phyloP scores from a whole-genome alignment of 35 echinoderm and acorn worm species.

The Heliocidaris erythrogramma region DNA sequence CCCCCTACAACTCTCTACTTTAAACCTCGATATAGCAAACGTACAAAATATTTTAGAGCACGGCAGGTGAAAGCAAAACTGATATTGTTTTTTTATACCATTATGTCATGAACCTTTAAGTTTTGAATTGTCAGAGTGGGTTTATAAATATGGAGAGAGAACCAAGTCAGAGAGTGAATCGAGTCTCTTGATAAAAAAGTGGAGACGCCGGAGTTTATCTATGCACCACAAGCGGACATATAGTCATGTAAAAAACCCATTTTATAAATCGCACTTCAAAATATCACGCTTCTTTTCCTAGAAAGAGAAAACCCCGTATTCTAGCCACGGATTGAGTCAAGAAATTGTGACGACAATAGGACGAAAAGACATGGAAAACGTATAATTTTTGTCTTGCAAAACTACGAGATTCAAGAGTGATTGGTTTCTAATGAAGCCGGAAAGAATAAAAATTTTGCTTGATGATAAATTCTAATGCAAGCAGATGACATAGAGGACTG shows the following conservation, averaged over 20 bases:
- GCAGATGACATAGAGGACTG: not conserved
- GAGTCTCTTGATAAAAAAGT: not conserved
- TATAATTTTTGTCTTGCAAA: not conserved
- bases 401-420: too few relatives aligned
- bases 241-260: not conserved
- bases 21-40: not conserved
- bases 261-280: too few relatives aligned
- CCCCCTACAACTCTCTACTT: not conserved
- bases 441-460: not conserved
- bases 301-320: not conserved
- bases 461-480: not conserved
- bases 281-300: not conserved
- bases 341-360: not conserved
- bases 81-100: too few relatives aligned
- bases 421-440: too few relatives aligned
- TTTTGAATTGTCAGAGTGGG: not conserved
- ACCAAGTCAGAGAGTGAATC: not conserved
- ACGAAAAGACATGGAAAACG: not conserved
- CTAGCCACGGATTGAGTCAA: not conserved
- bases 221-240: not conserved
- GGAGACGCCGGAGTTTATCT: not conserved
- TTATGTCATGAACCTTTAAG: not conserved
- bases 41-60: not conserved
- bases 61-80: not conserved
- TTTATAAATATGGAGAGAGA: not conserved